Percentiles rank a stretch among this genome's conserved stretches.
phyloP scores from a whole-genome alignment of 2,113 vertebrate species.

The Ophthalmolycus amberensis region DNA sequence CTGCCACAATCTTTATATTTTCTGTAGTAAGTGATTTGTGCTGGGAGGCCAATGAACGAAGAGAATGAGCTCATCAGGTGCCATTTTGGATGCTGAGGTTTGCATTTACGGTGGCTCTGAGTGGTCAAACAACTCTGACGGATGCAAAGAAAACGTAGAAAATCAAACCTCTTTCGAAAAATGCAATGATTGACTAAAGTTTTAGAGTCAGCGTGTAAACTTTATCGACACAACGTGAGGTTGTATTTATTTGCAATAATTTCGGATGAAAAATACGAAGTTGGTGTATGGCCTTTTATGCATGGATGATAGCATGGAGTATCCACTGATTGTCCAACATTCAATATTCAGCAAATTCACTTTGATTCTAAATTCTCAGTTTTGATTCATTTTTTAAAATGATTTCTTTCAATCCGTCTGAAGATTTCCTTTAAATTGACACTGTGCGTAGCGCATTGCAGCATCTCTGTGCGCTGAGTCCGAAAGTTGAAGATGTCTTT shows the following conservation, averaged over 20 bases:
- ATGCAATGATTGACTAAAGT: too few species aligned
- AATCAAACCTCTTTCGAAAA: neutral
- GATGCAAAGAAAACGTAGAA: neutral
- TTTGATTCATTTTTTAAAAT: neutral
- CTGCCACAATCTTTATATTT: neutral
- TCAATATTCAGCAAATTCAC: neutral
- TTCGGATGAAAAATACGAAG: neutral
- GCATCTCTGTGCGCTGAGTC: constrained; percentile 1
- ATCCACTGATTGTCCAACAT: neutral
- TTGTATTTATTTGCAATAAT: neutral
- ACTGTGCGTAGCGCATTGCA: neutral
- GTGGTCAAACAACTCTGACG: neutral
- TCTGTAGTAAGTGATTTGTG: neutral
- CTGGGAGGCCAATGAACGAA: neutral
- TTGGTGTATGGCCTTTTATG: neutral
- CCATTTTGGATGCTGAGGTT: neutral
- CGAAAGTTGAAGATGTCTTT: constrained; percentile 47
- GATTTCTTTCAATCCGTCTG: neutral
- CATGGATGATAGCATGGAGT: neutral
- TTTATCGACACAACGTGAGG: neutral
- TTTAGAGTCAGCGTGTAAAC: too few species aligned
- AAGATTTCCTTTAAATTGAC: neutral
- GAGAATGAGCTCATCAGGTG: neutral
- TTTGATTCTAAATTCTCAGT: neutral
- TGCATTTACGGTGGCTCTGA: neutral